Percentiles rank a stretch among this genome's conserved stretches.
These are phyloP conservation scores for Fabriciana adippe DNA, from an alignment of 2,888 invertebrate genomes.

Conservation along the genomic window DNA sequence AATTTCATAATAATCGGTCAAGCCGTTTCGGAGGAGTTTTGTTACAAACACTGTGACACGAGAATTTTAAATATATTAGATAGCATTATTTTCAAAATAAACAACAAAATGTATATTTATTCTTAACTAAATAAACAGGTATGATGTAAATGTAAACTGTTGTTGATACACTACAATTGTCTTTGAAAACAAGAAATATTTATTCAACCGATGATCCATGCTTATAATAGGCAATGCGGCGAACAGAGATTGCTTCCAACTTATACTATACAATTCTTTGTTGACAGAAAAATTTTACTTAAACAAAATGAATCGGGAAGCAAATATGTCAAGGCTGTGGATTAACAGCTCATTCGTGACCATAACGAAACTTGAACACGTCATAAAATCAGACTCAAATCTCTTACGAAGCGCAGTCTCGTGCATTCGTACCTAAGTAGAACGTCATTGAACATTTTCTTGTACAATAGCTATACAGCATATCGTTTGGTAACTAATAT, in stretches of 20 bases:
- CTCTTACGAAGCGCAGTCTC: background rate
- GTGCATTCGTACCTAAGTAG: no score
- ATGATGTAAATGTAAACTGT: conserved; percentile 19
- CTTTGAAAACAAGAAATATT: conserved; percentile 28
- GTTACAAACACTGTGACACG: no score
- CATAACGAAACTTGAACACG: conserved; percentile 15
- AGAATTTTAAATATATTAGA: no score
- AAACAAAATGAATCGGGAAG: conserved; percentile 2
- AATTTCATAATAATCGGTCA: no score
- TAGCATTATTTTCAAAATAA: no score
- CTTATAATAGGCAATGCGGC: conserved; percentile 29
- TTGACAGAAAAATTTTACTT: background rate
- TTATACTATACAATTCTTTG: background rate
- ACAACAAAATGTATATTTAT: conserved; percentile 2
- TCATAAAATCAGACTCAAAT: conserved; percentile 19
- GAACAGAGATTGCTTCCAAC: conserved; percentile 9
- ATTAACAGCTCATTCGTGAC: conserved; percentile 23
- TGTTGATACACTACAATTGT: conserved; percentile 31
- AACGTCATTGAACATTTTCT: no score
- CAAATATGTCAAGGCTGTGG: conserved; percentile 24
- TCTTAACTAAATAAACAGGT: conserved; percentile 11
- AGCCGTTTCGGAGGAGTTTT: no score
- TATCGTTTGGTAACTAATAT: no score
- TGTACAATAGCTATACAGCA: no score
- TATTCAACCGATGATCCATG: conserved; percentile 30